phyloP scores from a whole-genome alignment of 2,113 vertebrate species.

The Suncus etruscus region DNA sequence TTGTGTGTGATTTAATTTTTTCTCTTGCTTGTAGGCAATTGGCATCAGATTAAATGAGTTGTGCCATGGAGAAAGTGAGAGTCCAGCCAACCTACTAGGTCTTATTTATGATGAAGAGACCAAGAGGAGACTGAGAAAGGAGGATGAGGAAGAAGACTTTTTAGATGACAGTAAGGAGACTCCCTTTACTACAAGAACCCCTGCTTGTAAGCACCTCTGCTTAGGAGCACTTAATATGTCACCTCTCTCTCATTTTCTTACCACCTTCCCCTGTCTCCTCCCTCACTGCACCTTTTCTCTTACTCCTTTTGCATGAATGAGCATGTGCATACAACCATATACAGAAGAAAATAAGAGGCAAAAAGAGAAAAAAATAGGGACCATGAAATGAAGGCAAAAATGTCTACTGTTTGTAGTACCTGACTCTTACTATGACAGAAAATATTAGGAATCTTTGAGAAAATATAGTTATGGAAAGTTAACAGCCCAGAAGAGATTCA shows the following conservation, averaged over 20 bases:
- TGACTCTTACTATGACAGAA: neutral
- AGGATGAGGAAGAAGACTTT: slow-evolving; percentile 99
- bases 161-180: slow-evolving; percentile 98
- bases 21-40: slow-evolving; percentile 90
- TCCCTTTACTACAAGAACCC: slow-evolving; percentile 93
- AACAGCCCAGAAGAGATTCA: neutral
- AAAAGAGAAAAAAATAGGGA: neutral
- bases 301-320: slow-evolving; percentile 62
- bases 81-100: slow-evolving; percentile 96
- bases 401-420: neutral
- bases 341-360: neutral
- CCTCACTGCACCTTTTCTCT: slow-evolving; percentile 22
- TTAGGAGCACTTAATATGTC: slow-evolving; percentile 88
- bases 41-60: slow-evolving; percentile 96
- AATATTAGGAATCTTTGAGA: neutral
- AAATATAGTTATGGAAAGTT: neutral
- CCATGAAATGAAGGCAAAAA: neutral
- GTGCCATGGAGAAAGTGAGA: slow-evolving; percentile 97
- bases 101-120: slow-evolving; percentile 98
- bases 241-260: slow-evolving; percentile 83
- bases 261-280: slow-evolving; percentile 76
- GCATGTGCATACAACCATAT: slow-evolving; percentile 28
- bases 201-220: slow-evolving; percentile 92
- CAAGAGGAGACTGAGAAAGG: slow-evolving; percentile 95
- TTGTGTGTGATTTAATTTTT: neutral